Evolutionary conservation across 2,797 vertebrate genomes (phyloP), one percentile per base, ranked within the genome.

Genomic region (Aulostomus chinensis): DNA sequence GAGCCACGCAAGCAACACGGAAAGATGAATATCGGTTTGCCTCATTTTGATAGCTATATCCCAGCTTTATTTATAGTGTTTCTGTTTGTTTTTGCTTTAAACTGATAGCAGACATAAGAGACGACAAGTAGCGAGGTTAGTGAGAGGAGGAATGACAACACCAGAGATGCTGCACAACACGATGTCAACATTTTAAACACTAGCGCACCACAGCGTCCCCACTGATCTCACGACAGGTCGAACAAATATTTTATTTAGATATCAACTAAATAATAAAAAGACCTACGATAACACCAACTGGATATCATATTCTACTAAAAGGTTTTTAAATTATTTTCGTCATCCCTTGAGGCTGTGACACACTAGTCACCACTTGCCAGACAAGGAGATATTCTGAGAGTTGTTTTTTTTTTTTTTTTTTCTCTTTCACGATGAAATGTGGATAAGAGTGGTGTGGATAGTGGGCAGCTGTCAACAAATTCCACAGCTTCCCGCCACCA

Each of bases 381-480:
- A 80, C 38, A n/a, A 16, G 35, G 36, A 61, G 64, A 74, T 65
- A 58, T 76, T 73, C 72, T 77, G 49, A 70, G 71, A 49, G 10
- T 7, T 18, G 17, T n/a, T n/a, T n/a, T n/a, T 4, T 50, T 63
- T 58, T 43, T 51, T 28, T 26, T 0, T 1, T 9, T 8, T 2
- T 4, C 32, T 45, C 18, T 35, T 51, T 47, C 18, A 50, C 68
- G n/a, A n/a, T n/a, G 14, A 48, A 18, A 18, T 66, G 79, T 71
- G 52, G 62, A 67, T 76, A 67, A 35, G 54, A 72, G 63, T 40
- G 67, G 57, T 13, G 34, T 48, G 42, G 59, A 71, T 70, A 35
- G 71, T 56, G 55, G 77, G 68, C 67, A 85, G 76, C 76, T 85
- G 78, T 78, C 80, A 79, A 81, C 79, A 71, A 73, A 71, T 66